These are phyloP conservation scores for Gasterosteus aculeatus DNA, from an alignment of 2,113 vertebrate genomes.

Conservation along the genomic window DNA sequence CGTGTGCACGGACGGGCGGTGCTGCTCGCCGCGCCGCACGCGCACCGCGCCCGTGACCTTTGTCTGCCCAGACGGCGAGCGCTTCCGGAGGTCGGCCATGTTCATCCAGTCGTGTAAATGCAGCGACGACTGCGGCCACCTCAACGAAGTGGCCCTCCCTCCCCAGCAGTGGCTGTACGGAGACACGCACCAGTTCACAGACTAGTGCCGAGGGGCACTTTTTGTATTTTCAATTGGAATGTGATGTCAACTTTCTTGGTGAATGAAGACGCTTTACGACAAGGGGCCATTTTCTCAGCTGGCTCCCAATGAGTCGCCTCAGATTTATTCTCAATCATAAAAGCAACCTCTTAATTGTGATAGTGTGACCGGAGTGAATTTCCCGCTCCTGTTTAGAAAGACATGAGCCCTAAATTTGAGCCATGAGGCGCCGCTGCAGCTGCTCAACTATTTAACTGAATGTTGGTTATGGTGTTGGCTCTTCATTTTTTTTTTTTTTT, in stretches of 20 bases:
- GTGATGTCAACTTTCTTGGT: conserved; percentile 23
- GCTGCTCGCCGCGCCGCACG: conserved; percentile 82
- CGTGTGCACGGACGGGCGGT: conserved; percentile 78
- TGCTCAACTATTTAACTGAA: conserved; percentile 27
- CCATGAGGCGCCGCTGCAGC: conserved; percentile 44
- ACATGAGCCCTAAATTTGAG: conserved; percentile 57
- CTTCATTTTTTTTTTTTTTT: neutral
- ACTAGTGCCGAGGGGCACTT: conserved; percentile 44
- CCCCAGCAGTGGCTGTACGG: conserved; percentile 78
- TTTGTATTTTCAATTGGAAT: neutral
- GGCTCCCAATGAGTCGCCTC: conserved; percentile 36
- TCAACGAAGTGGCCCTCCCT: conserved; percentile 77
- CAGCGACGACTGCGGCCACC: conserved; percentile 76
- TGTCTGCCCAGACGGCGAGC: conserved; percentile 78
- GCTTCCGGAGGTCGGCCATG: conserved; percentile 80
- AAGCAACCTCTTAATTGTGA: conserved; percentile 34
- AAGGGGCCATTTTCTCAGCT: conserved; percentile 30
- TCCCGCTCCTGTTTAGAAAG: conserved; percentile 51
- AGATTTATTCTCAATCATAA: conserved; percentile 27
- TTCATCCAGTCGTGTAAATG: conserved; percentile 86
- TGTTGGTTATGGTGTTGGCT: conserved; percentile 28
- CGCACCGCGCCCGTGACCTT: conserved; percentile 81
- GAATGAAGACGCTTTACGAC: conserved; percentile 29
- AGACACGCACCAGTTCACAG: conserved; percentile 79
- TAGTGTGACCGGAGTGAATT: conserved; percentile 45